A percentile compares a stretch with the other conserved stretches of the same genome.
These are phyloP conservation scores for Acrobasis suavella DNA, from an alignment of 2,888 invertebrate species.

Conservation along the genomic window DNA sequence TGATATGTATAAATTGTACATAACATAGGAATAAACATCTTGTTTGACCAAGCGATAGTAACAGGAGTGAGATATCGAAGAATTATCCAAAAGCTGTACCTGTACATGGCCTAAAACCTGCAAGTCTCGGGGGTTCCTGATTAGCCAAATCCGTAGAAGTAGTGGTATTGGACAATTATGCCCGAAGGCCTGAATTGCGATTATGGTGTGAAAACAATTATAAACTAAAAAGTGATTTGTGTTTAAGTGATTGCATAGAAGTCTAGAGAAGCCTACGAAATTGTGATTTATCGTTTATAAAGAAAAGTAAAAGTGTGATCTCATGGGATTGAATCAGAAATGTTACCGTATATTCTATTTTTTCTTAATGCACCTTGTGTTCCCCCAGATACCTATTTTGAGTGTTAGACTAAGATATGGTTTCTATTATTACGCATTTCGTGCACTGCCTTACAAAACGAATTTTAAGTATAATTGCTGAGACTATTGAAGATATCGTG, in stretches of 20 bases:
- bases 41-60: conserved; percentile 25
- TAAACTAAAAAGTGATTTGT: conserved; percentile 41
- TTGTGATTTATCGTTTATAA: conserved; percentile 66
- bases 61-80: conserved; percentile 24
- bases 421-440: conserved; percentile 48
- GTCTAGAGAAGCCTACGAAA: conserved; percentile 61
- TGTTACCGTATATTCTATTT: conserved; percentile 42
- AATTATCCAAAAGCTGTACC: conserved; percentile 42
- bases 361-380: conserved; percentile 39
- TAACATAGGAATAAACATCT: conserved; percentile 26
- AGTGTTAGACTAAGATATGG: conserved; percentile 47
- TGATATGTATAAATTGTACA: conserved; percentile 26
- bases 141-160: conserved; percentile 52
- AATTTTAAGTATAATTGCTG: conserved; percentile 38
- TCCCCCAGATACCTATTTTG: conserved; percentile 41
- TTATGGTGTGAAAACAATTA: conserved; percentile 21
- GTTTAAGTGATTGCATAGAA: conserved; percentile 46
- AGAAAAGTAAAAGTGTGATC: conserved; percentile 64
- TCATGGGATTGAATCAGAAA: conserved; percentile 60
- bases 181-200: conserved; percentile 35
- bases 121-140: conserved; percentile 48
- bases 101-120: conserved; percentile 58
- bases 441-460: conserved; percentile 59
- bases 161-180: conserved; percentile 46
- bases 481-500: neutral